These are phyloP conservation scores for Camelus dromedarius DNA, from an alignment of 2,113 vertebrate species.

Conservation along the genomic window DNA sequence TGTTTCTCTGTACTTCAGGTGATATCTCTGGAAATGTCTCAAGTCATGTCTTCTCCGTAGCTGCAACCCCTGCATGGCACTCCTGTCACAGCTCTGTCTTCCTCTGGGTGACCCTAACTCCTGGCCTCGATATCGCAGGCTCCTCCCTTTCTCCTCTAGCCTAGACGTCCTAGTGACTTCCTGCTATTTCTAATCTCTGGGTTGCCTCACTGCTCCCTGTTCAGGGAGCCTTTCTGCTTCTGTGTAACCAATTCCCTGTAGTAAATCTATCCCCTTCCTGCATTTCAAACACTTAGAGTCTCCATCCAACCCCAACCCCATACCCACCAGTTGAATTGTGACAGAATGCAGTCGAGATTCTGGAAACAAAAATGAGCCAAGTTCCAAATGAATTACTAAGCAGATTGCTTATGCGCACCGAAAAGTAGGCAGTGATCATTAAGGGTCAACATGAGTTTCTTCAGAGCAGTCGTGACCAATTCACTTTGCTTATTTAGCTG, in stretches of 20 bases:
- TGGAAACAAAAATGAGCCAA: constrained; percentile 40
- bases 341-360: constrained; percentile 32
- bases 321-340: not conserved
- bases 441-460: constrained; percentile 37
- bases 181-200: not conserved
- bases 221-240: not conserved
- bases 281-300: not conserved
- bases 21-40: not conserved
- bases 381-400: constrained; percentile 59
- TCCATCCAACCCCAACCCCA: too few relatives aligned
- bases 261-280: not conserved
- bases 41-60: not conserved
- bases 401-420: constrained; percentile 14
- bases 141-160: not conserved
- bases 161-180: not conserved
- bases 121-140: not conserved
- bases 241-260: not conserved
- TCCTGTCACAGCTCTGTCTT: not conserved
- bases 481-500: constrained; percentile 64
- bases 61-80: not conserved
- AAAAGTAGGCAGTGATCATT: constrained; percentile 45
- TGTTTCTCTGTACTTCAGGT: not conserved
- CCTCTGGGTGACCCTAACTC: not conserved
- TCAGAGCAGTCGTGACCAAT: not conserved
- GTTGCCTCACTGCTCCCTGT: not conserved